Conservation (phyloP, 2,888 invertebrate species). For the Autographa pulchrina region DNA sequence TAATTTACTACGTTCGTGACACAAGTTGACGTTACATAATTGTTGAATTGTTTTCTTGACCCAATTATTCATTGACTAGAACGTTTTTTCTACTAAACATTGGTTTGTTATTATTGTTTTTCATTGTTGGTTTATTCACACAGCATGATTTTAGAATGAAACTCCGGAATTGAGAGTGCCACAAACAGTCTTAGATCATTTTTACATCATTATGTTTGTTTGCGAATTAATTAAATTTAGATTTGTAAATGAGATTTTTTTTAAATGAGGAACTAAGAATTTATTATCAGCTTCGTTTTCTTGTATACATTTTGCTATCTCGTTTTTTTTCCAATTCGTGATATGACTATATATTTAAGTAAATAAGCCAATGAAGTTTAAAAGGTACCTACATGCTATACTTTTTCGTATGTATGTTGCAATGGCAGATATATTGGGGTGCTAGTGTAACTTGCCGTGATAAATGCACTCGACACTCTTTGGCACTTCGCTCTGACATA, state of each 20-base stretch:
- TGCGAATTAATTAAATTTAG: too few relatives aligned
- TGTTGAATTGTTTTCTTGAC: constrained; percentile 2
- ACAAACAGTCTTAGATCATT: too few relatives aligned
- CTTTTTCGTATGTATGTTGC: constrained; percentile 18
- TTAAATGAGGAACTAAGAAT: too few relatives aligned
- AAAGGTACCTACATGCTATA: neutral
- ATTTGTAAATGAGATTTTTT: too few relatives aligned
- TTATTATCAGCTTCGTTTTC: too few relatives aligned
- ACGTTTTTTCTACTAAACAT: neutral
- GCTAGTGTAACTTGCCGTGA: constrained; percentile 29
- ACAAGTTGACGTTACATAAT: constrained; percentile 6
- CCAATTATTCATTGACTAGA: constrained; percentile 4
- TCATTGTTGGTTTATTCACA: neutral
- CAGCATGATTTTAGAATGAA: neutral
- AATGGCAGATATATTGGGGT: constrained; percentile 27
- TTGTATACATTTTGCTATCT: too few relatives aligned
- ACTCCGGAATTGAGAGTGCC: too few relatives aligned
- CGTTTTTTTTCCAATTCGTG: too few relatives aligned
- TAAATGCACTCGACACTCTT: constrained; percentile 28
- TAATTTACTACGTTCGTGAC: neutral
- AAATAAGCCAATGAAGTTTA: too few relatives aligned
- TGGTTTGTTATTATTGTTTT: neutral
- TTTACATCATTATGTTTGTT: too few relatives aligned
- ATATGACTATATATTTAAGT: too few relatives aligned
- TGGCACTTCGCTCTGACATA: constrained; percentile 11